These are phyloP conservation scores for Fabriciana adippe DNA, from an alignment of 2,888 invertebrate genomes.

Conservation along the genomic window DNA sequence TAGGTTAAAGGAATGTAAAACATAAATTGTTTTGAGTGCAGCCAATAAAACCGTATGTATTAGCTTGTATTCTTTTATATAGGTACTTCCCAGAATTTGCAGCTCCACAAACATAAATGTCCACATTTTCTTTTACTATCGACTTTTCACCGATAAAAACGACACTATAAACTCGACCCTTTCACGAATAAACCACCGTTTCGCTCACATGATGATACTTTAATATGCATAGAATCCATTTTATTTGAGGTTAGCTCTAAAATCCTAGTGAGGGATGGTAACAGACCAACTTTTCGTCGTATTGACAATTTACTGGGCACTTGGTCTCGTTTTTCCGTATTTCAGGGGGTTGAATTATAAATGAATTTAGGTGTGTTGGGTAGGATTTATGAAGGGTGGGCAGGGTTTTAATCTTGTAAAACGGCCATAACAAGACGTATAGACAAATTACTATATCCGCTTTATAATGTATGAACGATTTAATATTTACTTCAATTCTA, in stretches of 20 bases:
- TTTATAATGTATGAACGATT: slow-evolving; percentile 70
- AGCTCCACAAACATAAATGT: slow-evolving; percentile 51
- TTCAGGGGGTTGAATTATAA: slow-evolving; percentile 71
- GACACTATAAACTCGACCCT: slow-evolving; percentile 65
- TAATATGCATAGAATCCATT: slow-evolving; percentile 79
- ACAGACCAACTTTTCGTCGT: slow-evolving; percentile 39
- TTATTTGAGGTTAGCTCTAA: slow-evolving; percentile 72
- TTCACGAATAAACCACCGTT: slow-evolving; percentile 68
- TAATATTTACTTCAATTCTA: slow-evolving; percentile 71
- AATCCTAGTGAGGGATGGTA: slow-evolving; percentile 56
- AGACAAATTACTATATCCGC: slow-evolving; percentile 78
- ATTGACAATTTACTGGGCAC: slow-evolving; percentile 66
- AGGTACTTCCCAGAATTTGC: slow-evolving; percentile 46
- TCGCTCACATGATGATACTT: slow-evolving; percentile 74
- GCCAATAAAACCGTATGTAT: slow-evolving; percentile 38
- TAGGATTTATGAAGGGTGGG: slow-evolving; percentile 78
- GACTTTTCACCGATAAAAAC: slow-evolving; percentile 70
- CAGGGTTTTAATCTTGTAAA: slow-evolving; percentile 76
- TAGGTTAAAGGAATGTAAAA: slow-evolving; percentile 16
- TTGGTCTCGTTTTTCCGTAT: slow-evolving; percentile 70
- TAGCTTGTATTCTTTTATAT: slow-evolving; percentile 41
- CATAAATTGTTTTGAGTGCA: slow-evolving; percentile 32
- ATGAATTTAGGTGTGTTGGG: slow-evolving; percentile 64
- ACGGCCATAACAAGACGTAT: slow-evolving; percentile 80
- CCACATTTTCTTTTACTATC: slow-evolving; percentile 68